These are phyloP conservation scores for Lasioglossum marginatum DNA, from an alignment of 2,888 invertebrate species.

Conservation along the genomic window DNA sequence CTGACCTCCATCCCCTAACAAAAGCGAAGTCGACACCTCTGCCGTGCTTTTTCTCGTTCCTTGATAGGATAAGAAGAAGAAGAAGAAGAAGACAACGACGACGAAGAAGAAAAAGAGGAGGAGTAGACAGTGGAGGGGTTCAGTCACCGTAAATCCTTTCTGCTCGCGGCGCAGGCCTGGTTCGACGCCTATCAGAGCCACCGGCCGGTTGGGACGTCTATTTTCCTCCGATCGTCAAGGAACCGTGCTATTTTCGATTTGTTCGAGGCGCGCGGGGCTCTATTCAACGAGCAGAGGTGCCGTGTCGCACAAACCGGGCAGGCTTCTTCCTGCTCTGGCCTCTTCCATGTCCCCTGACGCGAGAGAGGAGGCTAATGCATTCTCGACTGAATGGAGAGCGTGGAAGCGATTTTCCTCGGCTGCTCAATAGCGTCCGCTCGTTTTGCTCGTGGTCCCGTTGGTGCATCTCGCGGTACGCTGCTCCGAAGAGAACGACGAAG, in stretches of 20 bases:
- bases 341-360: conserved; percentile 16
- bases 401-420: conserved; percentile 60
- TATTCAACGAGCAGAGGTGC: conserved; percentile 29
- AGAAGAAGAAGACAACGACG: neutral
- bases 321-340: conserved; percentile 41
- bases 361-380: conserved; percentile 38
- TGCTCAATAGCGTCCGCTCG: conserved; percentile 62
- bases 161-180: neutral
- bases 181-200: conserved; percentile 28
- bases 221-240: conserved; percentile 42
- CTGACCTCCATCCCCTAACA: conserved; percentile 49
- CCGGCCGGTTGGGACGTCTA: conserved; percentile 15
- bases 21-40: conserved; percentile 44
- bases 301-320: conserved; percentile 26
- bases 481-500: neutral
- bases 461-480: conserved; percentile 27
- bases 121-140: neutral
- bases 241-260: conserved; percentile 60
- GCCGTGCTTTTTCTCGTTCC: conserved; percentile 44
- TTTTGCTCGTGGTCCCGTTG: conserved; percentile 55
- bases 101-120: neutral
- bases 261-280: conserved; percentile 34
- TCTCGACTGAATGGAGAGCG: conserved; percentile 64
- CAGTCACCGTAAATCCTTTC: conserved; percentile 38
- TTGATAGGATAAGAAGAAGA: neutral